Conservation (phyloP, 2,113 vertebrate genomes). For the Clinocottus analis region DNA sequence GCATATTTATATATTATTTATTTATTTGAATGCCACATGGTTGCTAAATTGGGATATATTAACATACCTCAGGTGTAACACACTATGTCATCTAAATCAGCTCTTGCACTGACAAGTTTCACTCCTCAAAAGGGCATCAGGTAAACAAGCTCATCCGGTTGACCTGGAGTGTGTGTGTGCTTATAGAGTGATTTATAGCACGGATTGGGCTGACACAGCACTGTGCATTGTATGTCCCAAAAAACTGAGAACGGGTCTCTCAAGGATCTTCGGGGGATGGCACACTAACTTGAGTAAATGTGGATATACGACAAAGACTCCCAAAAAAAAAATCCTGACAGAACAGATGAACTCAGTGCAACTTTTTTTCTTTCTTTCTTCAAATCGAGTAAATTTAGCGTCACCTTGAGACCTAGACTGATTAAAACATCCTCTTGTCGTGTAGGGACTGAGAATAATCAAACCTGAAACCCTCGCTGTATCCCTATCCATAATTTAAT, state of each 20-base stretch:
- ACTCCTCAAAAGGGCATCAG: slow-evolving; percentile 66
- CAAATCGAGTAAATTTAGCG: slow-evolving; percentile 59
- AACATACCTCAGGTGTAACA: slow-evolving; percentile 25
- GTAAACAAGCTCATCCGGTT: slow-evolving; percentile 62
- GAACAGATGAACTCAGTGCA: slow-evolving; percentile 24
- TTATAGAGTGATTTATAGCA: slow-evolving; percentile 58
- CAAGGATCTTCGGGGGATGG: slow-evolving; percentile 25
- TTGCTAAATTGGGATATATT: slow-evolving; percentile 5
- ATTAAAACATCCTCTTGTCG: slow-evolving; percentile 66
- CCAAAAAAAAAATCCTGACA: slow-evolving; percentile 29
- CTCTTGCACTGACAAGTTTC: slow-evolving; percentile 54
- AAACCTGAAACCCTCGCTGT: slow-evolving; percentile 37
- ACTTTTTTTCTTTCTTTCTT: neutral
- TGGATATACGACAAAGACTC: slow-evolving; percentile 22
- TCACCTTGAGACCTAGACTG: slow-evolving; percentile 49
- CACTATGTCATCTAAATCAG: slow-evolving; percentile 73
- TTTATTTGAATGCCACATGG: slow-evolving; percentile 9
- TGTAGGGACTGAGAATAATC: slow-evolving; percentile 52
- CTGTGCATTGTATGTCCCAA: slow-evolving; percentile 30
- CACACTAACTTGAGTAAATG: slow-evolving; percentile 19
- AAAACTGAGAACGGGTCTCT: slow-evolving; percentile 10
- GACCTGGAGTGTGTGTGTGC: slow-evolving; percentile 22
- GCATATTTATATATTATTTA: slow-evolving; percentile 5
- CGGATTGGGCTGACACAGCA: slow-evolving; percentile 52
- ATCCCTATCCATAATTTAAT: slow-evolving; percentile 51